Evolutionary conservation across 2,888 invertebrate genomes (phyloP).

Genomic region (Euproctis similis): DNA sequence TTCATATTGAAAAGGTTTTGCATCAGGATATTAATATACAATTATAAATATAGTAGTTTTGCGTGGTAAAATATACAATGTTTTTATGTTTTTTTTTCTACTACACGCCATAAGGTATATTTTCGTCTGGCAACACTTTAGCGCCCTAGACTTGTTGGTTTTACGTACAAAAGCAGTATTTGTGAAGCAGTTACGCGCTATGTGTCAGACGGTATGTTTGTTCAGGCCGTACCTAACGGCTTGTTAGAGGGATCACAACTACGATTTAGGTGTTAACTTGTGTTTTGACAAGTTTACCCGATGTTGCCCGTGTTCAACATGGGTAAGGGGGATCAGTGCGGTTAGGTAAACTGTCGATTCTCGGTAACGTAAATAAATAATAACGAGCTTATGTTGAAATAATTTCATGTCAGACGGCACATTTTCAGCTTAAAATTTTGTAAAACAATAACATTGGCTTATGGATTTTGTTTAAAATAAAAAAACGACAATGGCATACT

Average conservation of each 20-base stretch:
- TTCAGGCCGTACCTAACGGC: slow-evolving; percentile 31
- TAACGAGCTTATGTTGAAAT: not conserved
- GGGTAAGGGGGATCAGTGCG: slow-evolving; percentile 2
- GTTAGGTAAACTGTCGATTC: slow-evolving; percentile 3
- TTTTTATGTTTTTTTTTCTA: no score
- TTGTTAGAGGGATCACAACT: slow-evolving; percentile 24
- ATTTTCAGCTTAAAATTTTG: no score
- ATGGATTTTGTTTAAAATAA: no score
- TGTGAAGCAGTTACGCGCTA: slow-evolving; percentile 35
- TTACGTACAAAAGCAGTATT: slow-evolving; percentile 40
- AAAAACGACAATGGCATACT: no score
- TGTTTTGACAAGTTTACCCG: slow-evolving; percentile 23
- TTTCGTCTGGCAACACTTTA: slow-evolving; percentile 10
- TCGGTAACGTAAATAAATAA: slow-evolving; percentile 4
- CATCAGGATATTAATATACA: no score
- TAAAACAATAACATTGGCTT: no score
- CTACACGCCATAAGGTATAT: slow-evolving; percentile 16
- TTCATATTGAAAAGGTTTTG: no score
- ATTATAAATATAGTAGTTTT: no score
- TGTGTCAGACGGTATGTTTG: slow-evolving; percentile 44
- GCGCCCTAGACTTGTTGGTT: slow-evolving; percentile 29
- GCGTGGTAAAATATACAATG: no score
- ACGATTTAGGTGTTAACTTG: slow-evolving; percentile 24
- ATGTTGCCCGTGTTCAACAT: slow-evolving; percentile 4
- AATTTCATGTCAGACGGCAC: no score